Evolutionary conservation across 2,888 invertebrate species (phyloP).

Genomic region (Theodoxus fluviatilis): DNA sequence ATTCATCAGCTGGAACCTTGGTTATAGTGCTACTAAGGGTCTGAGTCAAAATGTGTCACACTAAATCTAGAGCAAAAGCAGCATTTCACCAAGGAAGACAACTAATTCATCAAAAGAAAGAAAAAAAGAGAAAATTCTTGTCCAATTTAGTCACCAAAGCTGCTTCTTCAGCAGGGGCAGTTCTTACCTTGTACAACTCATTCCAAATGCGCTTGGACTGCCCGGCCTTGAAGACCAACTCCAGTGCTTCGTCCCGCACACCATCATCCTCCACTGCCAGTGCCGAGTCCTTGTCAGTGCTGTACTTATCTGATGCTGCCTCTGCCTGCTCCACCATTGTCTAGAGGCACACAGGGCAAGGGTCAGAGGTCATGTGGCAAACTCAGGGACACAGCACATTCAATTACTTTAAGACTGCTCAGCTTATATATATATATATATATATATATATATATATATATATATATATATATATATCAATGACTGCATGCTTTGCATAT

Average conservation of each 20-base stretch:
- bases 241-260: constrained; percentile 80
- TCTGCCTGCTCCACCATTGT: constrained; percentile 76
- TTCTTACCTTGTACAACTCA: constrained; percentile 91
- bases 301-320: constrained; percentile 79
- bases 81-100: too few relatives aligned
- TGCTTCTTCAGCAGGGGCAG: neutral
- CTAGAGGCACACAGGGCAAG: constrained; percentile 41
- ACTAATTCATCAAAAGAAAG: neutral
- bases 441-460: too few relatives aligned
- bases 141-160: too few relatives aligned
- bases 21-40: too few relatives aligned
- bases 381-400: neutral
- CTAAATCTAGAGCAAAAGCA: too few relatives aligned
- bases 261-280: constrained; percentile 79
- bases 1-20: too few relatives aligned
- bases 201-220: constrained; percentile 98
- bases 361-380: too few relatives aligned
- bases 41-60: too few relatives aligned
- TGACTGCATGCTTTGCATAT: too few relatives aligned
- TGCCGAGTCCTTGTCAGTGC: constrained; percentile 81
- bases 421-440: too few relatives aligned
- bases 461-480: too few relatives aligned
- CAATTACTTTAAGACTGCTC: too few relatives aligned
- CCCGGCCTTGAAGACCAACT: constrained; percentile 78
- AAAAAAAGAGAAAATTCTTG: neutral